Percentiles rank a stretch among this genome's conserved stretches.
Evolutionary conservation across 2,888 invertebrate species (phyloP).

Genomic region (Adineta ricciae): DNA sequence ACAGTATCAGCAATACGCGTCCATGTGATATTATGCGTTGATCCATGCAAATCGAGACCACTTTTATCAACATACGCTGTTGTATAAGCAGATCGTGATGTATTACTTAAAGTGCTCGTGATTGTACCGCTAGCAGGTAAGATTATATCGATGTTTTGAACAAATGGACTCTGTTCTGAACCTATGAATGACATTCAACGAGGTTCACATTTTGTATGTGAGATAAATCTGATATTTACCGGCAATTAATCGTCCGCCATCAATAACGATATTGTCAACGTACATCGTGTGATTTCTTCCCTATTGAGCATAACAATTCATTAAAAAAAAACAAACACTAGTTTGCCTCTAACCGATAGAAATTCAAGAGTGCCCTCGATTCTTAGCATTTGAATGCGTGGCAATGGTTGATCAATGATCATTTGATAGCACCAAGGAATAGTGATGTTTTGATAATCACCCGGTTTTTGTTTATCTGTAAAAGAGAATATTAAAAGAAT

Average conservation of each 20-base stretch:
- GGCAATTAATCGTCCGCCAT: slow-evolving; percentile 40
- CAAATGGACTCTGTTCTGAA: slow-evolving; percentile 38
- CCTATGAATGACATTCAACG: slow-evolving; percentile 30
- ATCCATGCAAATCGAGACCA: slow-evolving; percentile 42
- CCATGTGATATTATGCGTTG: slow-evolving; percentile 38
- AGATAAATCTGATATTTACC: slow-evolving; percentile 31
- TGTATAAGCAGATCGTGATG: too few relatives aligned
- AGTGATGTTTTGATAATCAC: slow-evolving; percentile 21
- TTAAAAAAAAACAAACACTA: neutral
- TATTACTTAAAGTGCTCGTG: too few relatives aligned
- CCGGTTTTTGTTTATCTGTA: neutral
- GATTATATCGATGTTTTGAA: slow-evolving; percentile 35
- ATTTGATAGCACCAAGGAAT: slow-evolving; percentile 38
- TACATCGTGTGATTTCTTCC: slow-evolving; percentile 35
- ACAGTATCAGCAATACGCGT: slow-evolving; percentile 38
- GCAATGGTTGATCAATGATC: slow-evolving; percentile 36
- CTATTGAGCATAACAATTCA: neutral
- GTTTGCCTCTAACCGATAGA: slow-evolving; percentile 34
- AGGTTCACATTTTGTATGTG: too few relatives aligned
- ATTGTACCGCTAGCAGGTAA: slow-evolving; percentile 34
- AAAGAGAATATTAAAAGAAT: too few relatives aligned
- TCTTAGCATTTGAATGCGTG: slow-evolving; percentile 36
- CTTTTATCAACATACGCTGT: slow-evolving; percentile 25
- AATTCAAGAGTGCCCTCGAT: slow-evolving; percentile 42
- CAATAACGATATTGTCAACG: slow-evolving; percentile 39